A percentile compares a stretch with the other conserved stretches of the same genome.
These are phyloP conservation scores for Xanthia togata DNA, from an alignment of 2,888 invertebrate species.

Conservation along the genomic window DNA sequence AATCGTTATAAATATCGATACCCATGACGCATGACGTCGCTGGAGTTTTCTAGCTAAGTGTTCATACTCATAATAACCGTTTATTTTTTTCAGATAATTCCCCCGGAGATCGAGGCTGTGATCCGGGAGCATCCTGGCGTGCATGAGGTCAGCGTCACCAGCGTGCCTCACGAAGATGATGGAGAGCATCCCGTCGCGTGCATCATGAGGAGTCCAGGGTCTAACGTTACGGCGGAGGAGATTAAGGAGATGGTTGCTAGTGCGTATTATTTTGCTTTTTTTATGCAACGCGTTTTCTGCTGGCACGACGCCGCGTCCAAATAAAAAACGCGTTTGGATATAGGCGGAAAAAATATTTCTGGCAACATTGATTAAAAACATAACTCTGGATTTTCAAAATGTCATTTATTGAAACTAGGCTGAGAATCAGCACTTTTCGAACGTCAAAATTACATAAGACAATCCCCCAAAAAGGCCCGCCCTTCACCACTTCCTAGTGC, in stretches of 20 bases:
- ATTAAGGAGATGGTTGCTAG: slow-evolving; percentile 79
- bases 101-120: slow-evolving; percentile 76
- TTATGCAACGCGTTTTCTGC: too few species aligned
- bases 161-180: slow-evolving; percentile 72
- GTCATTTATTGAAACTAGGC: too few species aligned
- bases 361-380: too few species aligned
- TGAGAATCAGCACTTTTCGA: too few species aligned
- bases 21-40: too few species aligned
- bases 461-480: too few species aligned
- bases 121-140: slow-evolving; percentile 77
- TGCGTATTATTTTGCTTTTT: slow-evolving; percentile 45
- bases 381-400: too few species aligned
- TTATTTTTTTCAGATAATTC: slow-evolving; percentile 72
- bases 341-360: too few species aligned
- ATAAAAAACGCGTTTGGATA: too few species aligned
- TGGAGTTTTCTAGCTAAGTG: not conserved
- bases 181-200: slow-evolving; percentile 79
- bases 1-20: not conserved
- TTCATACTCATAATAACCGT: not conserved
- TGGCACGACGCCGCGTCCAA: too few species aligned
- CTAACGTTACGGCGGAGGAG: slow-evolving; percentile 71
- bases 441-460: too few species aligned
- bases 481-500: too few species aligned
- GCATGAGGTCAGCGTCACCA: slow-evolving; percentile 76
- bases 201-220: slow-evolving; percentile 68